These are phyloP conservation scores for Nomia melanderi DNA, from an alignment of 1,140 invertebrate species.

Conservation along the genomic window DNA sequence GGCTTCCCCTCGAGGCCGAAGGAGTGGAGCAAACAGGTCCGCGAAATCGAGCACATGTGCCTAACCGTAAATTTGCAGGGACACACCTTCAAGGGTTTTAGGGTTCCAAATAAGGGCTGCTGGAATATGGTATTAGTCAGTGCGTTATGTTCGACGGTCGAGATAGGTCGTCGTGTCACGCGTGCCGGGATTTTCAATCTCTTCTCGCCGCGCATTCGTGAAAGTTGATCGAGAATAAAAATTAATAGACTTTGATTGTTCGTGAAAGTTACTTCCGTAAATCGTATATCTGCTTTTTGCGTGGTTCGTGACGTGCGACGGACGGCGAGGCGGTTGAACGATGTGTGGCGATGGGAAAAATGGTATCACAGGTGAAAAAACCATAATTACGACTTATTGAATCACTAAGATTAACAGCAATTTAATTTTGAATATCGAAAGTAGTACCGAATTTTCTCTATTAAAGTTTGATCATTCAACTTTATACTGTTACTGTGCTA, in stretches of 20 bases:
- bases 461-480: no score
- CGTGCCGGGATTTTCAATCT: neutral
- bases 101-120: conserved; percentile 59
- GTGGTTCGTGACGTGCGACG: neutral
- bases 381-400: neutral
- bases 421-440: neutral
- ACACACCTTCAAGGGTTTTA: conserved; percentile 62
- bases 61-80: conserved; percentile 45
- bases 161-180: conserved; percentile 27
- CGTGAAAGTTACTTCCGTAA: neutral
- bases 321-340: neutral
- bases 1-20: neutral
- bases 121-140: conserved; percentile 56
- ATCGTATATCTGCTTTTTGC: no score
- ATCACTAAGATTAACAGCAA: neutral
- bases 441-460: no score
- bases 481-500: no score
- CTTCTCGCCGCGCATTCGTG: neutral
- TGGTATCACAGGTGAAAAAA: neutral
- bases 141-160: conserved; percentile 42
- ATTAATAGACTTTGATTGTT: neutral
- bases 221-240: neutral
- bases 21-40: conserved; percentile 38
- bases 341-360: conserved; percentile 14
- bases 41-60: conserved; percentile 35